phyloP scores from a whole-genome alignment of 2,797 vertebrate species.

The Enteromius anoplus region DNA sequence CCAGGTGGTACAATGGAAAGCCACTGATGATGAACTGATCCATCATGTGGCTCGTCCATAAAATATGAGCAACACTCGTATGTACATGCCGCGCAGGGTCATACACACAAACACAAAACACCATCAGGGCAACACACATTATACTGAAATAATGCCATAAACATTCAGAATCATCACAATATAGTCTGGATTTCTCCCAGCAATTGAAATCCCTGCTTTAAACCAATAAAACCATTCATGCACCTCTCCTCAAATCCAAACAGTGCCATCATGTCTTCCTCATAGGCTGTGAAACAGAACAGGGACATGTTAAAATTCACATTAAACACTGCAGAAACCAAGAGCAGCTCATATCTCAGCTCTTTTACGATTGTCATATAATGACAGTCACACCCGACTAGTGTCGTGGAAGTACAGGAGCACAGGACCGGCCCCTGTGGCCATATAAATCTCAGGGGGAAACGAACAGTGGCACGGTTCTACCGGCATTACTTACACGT shows the following conservation, averaged over 20 bases:
- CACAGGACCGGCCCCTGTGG: slow-evolving; percentile 47
- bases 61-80: background rate
- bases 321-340: slow-evolving; percentile 56
- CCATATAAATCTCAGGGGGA: slow-evolving; percentile 58
- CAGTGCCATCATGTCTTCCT: slow-evolving; percentile 52
- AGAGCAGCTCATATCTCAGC: slow-evolving; percentile 59
- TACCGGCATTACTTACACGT: slow-evolving; percentile 54
- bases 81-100: background rate
- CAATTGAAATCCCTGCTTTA: slow-evolving; percentile 48
- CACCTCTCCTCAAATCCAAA: slow-evolving; percentile 53
- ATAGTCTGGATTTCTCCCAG: slow-evolving; percentile 42
- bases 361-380: slow-evolving; percentile 66
- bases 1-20: background rate
- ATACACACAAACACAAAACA: slow-evolving; percentile 33
- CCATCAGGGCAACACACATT: slow-evolving; percentile 42
- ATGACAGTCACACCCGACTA: slow-evolving; percentile 65
- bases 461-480: slow-evolving; percentile 46
- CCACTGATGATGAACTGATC: background rate
- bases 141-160: slow-evolving; percentile 41
- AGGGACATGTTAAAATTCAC: slow-evolving; percentile 52
- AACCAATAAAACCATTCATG: slow-evolving; percentile 40
- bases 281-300: slow-evolving; percentile 38
- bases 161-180: slow-evolving; percentile 33
- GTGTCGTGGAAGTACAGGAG: slow-evolving; percentile 59
- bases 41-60: background rate